These are phyloP conservation scores for Shargacucullia verbasci DNA, from an alignment of 2,888 invertebrate genomes.

Conservation along the genomic window DNA sequence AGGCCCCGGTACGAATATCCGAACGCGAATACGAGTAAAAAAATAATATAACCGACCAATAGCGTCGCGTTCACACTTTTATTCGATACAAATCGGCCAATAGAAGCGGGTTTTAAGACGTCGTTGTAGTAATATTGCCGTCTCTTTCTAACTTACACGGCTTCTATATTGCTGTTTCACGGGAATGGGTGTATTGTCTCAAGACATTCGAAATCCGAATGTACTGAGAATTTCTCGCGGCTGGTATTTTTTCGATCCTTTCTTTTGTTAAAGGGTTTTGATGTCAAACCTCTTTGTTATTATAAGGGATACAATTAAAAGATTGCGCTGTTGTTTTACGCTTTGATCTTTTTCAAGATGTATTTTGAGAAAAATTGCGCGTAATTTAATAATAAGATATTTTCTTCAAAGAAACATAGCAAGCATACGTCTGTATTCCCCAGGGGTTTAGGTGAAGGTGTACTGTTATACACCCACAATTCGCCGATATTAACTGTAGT, in stretches of 20 bases:
- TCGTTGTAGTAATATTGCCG: slow-evolving; percentile 61
- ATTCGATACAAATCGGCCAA: slow-evolving; percentile 72
- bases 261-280: slow-evolving; percentile 19
- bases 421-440: too few relatives aligned
- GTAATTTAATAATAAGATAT: not conserved
- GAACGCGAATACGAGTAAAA: slow-evolving; percentile 41
- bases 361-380: slow-evolving; percentile 7
- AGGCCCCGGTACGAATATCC: slow-evolving; percentile 47
- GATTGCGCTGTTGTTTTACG: slow-evolving; percentile 13
- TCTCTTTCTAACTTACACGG: slow-evolving; percentile 68
- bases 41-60: slow-evolving; percentile 64
- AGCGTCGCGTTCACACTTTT: slow-evolving; percentile 59
- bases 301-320: slow-evolving; percentile 29
- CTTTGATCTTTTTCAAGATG: slow-evolving; percentile 26
- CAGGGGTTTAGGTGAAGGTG: too few relatives aligned
- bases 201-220: slow-evolving; percentile 41
- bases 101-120: slow-evolving; percentile 71
- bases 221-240: slow-evolving; percentile 17
- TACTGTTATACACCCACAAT: too few relatives aligned
- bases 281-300: slow-evolving; percentile 6
- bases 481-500: too few relatives aligned
- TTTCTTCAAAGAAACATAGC: not conserved
- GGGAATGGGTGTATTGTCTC: slow-evolving; percentile 54
- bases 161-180: slow-evolving; percentile 51
- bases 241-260: slow-evolving; percentile 27